Evolutionary conservation across 2,797 vertebrate genomes (phyloP).

Genomic region (Myotis daubentonii): DNA sequence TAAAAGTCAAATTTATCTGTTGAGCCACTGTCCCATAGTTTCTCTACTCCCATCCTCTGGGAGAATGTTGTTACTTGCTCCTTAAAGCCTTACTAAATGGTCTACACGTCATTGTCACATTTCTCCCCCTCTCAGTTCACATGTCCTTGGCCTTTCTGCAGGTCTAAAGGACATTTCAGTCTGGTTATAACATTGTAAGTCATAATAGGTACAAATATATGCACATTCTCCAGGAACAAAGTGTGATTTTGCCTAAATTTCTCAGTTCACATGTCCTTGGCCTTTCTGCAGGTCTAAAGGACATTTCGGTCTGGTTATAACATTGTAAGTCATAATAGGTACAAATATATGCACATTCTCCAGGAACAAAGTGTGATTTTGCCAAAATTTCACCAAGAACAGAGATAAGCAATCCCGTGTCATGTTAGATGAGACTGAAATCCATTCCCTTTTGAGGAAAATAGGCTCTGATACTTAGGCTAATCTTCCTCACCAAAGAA

Average conservation of each 20-base stretch:
- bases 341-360: neutral
- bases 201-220: neutral
- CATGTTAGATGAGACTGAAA: neutral
- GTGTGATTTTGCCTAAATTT: conserved; percentile 23
- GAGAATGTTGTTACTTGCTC: neutral
- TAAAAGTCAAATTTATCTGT: neutral
- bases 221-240: neutral
- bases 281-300: neutral
- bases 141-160: neutral
- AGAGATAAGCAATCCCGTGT: neutral
- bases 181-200: neutral
- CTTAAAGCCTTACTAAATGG: neutral
- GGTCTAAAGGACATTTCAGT: neutral
- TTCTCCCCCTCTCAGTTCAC: neutral
- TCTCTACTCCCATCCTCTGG: neutral
- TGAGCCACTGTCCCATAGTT: neutral
- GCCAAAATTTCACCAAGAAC: neutral
- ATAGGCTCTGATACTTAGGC: neutral
- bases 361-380: neutral
- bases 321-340: neutral
- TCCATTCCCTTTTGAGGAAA: neutral
- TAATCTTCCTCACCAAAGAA: neutral
- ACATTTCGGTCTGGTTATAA: neutral
- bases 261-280: neutral
- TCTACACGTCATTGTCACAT: neutral